Percentiles rank a stretch among this genome's conserved stretches.
Evolutionary conservation across 2,113 vertebrate species (phyloP).

Genomic region (Anguilla japonica): DNA sequence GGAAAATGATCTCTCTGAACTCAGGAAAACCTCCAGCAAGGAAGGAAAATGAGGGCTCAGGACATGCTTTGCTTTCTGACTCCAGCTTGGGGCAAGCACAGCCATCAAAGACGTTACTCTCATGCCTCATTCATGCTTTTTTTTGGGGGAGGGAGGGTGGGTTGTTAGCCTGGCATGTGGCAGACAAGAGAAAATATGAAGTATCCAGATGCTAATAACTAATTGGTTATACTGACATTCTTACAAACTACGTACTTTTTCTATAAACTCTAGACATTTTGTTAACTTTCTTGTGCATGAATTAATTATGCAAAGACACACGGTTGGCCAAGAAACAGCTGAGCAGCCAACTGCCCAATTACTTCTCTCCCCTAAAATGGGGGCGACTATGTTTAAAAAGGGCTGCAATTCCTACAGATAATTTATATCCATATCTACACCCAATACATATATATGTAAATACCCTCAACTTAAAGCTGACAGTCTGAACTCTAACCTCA

Average conservation of each 20-base stretch:
- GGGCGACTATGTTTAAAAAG: too few relatives aligned
- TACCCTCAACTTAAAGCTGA: too few relatives aligned
- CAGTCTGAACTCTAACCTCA: too few relatives aligned
- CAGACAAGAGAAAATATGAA: slow-evolving; percentile 18
- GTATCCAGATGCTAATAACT: slow-evolving; percentile 37
- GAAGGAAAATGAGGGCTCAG: slow-evolving; percentile 11
- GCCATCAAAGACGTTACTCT: background rate
- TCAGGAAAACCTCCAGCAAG: slow-evolving; percentile 8
- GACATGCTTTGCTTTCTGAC: background rate
- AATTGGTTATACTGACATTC: slow-evolving; percentile 69
- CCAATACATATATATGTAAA: too few relatives aligned
- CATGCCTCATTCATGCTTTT: background rate
- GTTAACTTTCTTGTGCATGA: too few relatives aligned
- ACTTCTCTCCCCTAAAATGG: too few relatives aligned
- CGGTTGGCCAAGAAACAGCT: too few relatives aligned
- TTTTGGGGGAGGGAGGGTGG: background rate
- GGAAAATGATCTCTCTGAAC: slow-evolving; percentile 22
- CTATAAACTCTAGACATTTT: too few relatives aligned
- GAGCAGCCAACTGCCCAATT: too few relatives aligned
- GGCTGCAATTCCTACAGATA: too few relatives aligned
- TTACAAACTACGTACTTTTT: background rate
- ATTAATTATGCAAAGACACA: too few relatives aligned
- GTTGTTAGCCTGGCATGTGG: background rate
- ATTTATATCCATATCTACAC: too few relatives aligned
- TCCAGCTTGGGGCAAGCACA: background rate